These are phyloP conservation scores for Oophaga pumilio DNA, from an alignment of 2,113 vertebrate genomes.

Conservation along the genomic window DNA sequence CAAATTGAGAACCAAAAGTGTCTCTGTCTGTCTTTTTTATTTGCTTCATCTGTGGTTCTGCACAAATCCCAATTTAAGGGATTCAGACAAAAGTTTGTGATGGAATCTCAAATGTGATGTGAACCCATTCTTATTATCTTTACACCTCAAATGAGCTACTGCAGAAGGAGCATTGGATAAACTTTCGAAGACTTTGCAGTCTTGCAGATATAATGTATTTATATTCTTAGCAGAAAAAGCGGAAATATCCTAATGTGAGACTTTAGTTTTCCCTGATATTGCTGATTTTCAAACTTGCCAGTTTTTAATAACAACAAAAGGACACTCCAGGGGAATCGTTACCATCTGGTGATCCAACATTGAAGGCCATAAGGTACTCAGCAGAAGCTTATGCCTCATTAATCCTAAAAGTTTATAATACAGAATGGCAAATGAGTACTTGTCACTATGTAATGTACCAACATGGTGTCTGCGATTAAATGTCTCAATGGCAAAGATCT, in stretches of 20 bases:
- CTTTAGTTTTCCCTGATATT: conserved; percentile 6
- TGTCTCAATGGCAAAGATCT: not conserved
- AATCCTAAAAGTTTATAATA: conserved; percentile 44
- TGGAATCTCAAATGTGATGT: too few relatives aligned
- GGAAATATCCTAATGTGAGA: not conserved
- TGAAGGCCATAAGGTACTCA: conserved; percentile 53
- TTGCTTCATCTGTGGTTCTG: too few relatives aligned
- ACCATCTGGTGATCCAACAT: conserved; percentile 46
- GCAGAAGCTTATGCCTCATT: conserved; percentile 49
- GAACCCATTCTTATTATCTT: not conserved
- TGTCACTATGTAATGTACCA: conserved; percentile 22
- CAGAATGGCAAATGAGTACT: conserved; percentile 46
- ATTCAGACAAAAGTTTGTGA: too few relatives aligned
- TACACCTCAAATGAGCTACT: not conserved
- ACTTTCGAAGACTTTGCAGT: not conserved
- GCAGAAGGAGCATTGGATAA: not conserved
- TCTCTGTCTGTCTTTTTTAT: too few relatives aligned
- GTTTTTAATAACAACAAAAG: conserved; percentile 40
- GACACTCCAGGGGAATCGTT: conserved; percentile 41
- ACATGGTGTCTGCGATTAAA: conserved; percentile 8
- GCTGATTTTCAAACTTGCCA: conserved; percentile 29
- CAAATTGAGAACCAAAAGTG: too few relatives aligned
- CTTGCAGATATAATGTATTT: not conserved
- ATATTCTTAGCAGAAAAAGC: not conserved
- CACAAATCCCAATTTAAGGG: too few relatives aligned